Base-by-base conservation (phyloP, 2,888 invertebrate species). In the Electrophaes corylata region DNA sequence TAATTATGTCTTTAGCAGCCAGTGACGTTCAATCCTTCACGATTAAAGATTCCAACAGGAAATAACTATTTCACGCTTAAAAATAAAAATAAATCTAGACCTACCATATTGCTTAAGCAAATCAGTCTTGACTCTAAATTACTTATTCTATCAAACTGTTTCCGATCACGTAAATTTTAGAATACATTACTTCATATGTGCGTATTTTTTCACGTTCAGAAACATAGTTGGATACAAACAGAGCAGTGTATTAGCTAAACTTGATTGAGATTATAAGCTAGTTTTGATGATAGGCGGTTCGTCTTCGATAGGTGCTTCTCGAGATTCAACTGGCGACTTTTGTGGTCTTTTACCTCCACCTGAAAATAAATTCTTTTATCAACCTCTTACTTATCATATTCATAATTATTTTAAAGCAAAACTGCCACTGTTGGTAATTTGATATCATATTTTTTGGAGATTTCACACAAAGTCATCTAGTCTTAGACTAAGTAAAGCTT, bases 271-370 rank as follows among this genome's bases (percentile, higher is more conserved):
- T 44, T 39, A 75, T 54, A 73, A 65, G 1, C 61, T 48, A 10
- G 73, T 75, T 45, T 75, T 75, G 14, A 72, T 37, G 2, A 62
- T 14, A 4, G 16, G n/a, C 8, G 46, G 55, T 3, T 55, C 57
- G 8, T 58, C 57, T 6, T 61, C 58, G 8, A 59, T 20, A 11
- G 58, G 58, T 51, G 57, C 55, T 18, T 50, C 54, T 4, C 52
- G 61, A 64, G 71, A 65, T 65, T 67, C 68, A 20, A 65, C 50
- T 18, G 11, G 63, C 0, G 61, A 54, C 23, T 68, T 71, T n/a
- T 46, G 60, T 20, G 70, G 67, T 46, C 55, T 64, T 16, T 67
- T 74, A 1, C 62, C 65, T 6, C 64, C 59, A 48, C 70, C 76
- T 76, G 62, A 20, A 44, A 49, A 52, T 29, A 29, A 2, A 29